Conservation (phyloP, 2,113 vertebrate genomes). For the Phrynosoma blainvillii region DNA sequence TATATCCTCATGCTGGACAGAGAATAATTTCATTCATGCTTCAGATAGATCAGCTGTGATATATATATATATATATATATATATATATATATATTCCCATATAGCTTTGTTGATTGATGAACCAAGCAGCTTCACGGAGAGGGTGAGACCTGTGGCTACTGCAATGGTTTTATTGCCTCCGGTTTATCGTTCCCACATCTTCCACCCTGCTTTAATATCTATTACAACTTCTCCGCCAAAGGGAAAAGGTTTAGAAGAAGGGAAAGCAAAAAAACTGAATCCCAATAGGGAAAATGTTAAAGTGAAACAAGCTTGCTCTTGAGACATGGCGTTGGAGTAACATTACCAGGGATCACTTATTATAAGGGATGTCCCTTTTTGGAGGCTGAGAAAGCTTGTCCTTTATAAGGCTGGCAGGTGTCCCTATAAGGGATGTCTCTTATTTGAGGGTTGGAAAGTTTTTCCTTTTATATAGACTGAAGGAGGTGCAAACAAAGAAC, state of each 20-base stretch:
- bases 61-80: too few relatives aligned
- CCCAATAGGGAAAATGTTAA: background rate
- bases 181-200: background rate
- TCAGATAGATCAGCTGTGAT: background rate
- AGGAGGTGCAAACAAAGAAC: too few relatives aligned
- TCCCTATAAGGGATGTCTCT: too few relatives aligned
- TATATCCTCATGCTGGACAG: background rate
- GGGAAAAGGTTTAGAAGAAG: slow-evolving; percentile 1
- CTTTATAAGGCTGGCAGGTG: too few relatives aligned
- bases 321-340: background rate
- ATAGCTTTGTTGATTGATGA: slow-evolving; percentile 12
- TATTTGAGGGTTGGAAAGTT: too few relatives aligned
- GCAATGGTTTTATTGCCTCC: background rate
- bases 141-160: background rate
- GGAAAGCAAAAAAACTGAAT: background rate
- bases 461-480: too few relatives aligned
- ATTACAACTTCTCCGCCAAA: slow-evolving; percentile 30
- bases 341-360: too few relatives aligned
- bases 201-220: background rate
- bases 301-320: background rate
- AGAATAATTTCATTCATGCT: slow-evolving; percentile 1
- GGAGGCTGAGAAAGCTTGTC: too few relatives aligned
- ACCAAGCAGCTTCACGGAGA: slow-evolving; percentile 14
- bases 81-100: too few relatives aligned
- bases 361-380: too few relatives aligned